These are phyloP conservation scores for Hydrotaea cyrtoneurina DNA, from an alignment of 2,888 invertebrate genomes.

Conservation along the genomic window DNA sequence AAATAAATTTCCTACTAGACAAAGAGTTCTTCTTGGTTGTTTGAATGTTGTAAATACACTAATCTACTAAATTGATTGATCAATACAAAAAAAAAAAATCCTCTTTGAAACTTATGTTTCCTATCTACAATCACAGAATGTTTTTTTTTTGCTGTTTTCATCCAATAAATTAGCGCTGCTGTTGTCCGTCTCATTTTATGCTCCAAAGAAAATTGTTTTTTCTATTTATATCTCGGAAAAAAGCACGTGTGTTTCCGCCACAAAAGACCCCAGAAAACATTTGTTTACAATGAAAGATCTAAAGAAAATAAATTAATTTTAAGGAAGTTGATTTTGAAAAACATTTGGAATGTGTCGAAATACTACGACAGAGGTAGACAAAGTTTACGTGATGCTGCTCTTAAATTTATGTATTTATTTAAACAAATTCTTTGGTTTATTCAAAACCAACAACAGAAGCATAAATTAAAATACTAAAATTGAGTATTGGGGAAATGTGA, in stretches of 20 bases:
- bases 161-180: conserved; percentile 10
- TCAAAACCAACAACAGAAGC: background rate
- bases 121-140: conserved; percentile 28
- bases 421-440: background rate
- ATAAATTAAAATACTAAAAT: conserved; percentile 21
- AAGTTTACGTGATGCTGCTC: background rate
- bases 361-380: conserved; percentile 18
- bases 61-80: conserved; percentile 53
- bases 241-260: conserved; percentile 26
- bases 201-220: conserved; percentile 54
- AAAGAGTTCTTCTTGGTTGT: conserved; percentile 48
- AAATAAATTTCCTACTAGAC: background rate
- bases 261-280: background rate
- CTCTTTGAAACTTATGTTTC: conserved; percentile 25
- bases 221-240: background rate
- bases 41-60: conserved; percentile 66
- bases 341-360: conserved; percentile 16
- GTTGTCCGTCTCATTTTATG: conserved; percentile 68
- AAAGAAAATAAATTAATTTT: conserved; percentile 22
- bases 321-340: conserved; percentile 25
- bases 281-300: conserved; percentile 45
- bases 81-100: conserved; percentile 35
- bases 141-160: conserved; percentile 36
- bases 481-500: background rate
- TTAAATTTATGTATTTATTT: conserved; percentile 15